Evolutionary conservation across 2,113 vertebrate genomes (phyloP).

Genomic region (Furnarius figulus): DNA sequence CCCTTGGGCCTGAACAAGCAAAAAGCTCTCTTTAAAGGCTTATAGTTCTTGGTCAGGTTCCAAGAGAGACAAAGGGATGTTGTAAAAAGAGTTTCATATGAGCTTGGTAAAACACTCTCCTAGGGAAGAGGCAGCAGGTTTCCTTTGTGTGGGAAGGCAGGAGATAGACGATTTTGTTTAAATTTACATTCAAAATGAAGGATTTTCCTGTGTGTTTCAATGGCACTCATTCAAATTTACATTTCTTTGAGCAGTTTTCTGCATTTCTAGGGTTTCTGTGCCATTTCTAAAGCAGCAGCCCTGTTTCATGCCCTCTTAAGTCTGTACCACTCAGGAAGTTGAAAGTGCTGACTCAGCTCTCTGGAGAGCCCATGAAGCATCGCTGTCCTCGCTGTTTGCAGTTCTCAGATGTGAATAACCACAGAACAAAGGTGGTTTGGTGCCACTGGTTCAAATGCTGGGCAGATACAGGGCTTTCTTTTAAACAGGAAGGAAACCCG

Average conservation of each 20-base stretch:
- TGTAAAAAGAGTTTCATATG: conserved; percentile 52
- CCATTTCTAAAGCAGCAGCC: background rate
- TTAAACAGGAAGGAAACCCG: conserved; percentile 19
- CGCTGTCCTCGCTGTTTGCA: background rate
- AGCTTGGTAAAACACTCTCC: conserved; percentile 43
- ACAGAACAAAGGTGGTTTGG: background rate
- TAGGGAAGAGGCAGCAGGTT: conserved; percentile 44
- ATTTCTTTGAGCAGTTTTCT: conserved; percentile 11
- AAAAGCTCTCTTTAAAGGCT: conserved; percentile 60
- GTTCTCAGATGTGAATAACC: conserved; percentile 24
- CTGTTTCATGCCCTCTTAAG: background rate
- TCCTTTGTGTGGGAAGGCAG: conserved; percentile 42
- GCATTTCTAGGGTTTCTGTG: background rate
- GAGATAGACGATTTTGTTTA: conserved; percentile 8
- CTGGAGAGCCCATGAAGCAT: background rate
- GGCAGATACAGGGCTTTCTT: background rate
- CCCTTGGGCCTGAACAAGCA: conserved; percentile 67
- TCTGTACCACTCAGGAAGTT: background rate
- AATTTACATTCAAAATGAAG: conserved; percentile 39
- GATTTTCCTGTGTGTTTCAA: conserved; percentile 12
- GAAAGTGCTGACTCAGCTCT: conserved; percentile 43
- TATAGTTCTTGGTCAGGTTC: conserved; percentile 62
- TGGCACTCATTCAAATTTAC: background rate
- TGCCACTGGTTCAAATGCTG: background rate
- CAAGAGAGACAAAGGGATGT: conserved; percentile 66